Evolutionary conservation across 2,113 vertebrate species (phyloP).

Genomic region (Sturnus vulgaris): DNA sequence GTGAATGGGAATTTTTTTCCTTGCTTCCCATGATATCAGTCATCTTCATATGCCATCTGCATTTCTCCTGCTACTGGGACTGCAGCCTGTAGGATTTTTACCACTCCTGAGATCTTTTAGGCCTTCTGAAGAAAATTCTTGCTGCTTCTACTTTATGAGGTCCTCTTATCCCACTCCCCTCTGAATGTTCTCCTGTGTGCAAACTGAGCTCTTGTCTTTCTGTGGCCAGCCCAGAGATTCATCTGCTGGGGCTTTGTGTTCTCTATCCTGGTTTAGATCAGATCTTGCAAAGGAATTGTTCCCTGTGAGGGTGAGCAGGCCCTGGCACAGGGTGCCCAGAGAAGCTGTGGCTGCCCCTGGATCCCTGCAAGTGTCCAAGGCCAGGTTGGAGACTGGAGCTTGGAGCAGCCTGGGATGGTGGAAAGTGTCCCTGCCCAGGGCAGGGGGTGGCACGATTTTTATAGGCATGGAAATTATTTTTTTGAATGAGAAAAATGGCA

Average conservation of each 20-base stretch:
- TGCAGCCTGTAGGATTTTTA: not conserved
- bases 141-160: not conserved
- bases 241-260: not conserved
- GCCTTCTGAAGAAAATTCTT: not conserved
- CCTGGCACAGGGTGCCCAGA: not conserved
- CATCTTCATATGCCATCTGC: not conserved
- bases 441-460: not conserved
- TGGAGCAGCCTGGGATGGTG: accelerated
- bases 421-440: not conserved
- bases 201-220: not conserved
- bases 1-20: not conserved
- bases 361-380: accelerated
- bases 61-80: not conserved
- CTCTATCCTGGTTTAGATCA: accelerated
- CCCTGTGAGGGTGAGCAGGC: accelerated
- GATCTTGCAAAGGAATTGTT: not conserved
- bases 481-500: not conserved
- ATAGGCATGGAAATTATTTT: accelerated
- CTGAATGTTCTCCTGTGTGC: not conserved
- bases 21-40: not conserved
- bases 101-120: not conserved
- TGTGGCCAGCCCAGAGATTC: not conserved
- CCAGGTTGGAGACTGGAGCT: accelerated
- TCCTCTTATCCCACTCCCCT: not conserved
- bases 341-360: not conserved